Percentiles rank a stretch among this genome's conserved stretches.
phyloP scores from a whole-genome alignment of 2,797 vertebrate species.

The Triplophysa yarkandensis region DNA sequence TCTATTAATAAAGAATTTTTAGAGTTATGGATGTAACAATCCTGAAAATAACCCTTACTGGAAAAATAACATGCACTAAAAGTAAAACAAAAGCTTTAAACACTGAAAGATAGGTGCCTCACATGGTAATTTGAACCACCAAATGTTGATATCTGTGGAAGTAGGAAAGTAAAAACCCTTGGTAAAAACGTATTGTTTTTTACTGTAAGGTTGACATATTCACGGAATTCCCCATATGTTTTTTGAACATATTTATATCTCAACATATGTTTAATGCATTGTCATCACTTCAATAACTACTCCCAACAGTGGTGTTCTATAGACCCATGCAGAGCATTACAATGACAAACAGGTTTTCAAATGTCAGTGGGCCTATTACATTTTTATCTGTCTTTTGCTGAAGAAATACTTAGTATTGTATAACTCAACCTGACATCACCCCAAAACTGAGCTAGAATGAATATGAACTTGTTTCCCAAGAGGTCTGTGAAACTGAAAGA shows the following conservation, averaged over 20 bases:
- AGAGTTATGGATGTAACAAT: too few species aligned
- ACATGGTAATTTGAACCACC: too few species aligned
- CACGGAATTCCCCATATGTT: too few species aligned
- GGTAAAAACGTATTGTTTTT: too few species aligned
- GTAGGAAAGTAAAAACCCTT: too few species aligned
- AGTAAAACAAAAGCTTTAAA: too few species aligned
- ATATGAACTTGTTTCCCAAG: slow-evolving; percentile 29
- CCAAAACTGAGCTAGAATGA: slow-evolving; percentile 15
- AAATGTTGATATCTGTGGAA: too few species aligned
- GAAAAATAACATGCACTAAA: too few species aligned
- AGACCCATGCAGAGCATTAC: slow-evolving; percentile 6
- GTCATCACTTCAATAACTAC: not conserved
- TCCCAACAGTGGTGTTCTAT: slow-evolving; percentile 2
- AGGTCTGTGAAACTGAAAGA: slow-evolving; percentile 26
- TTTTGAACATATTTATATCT: not conserved
- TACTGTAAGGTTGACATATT: too few species aligned
- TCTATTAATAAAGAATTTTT: too few species aligned
- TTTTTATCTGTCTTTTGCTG: slow-evolving; percentile 2
- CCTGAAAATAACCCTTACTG: too few species aligned
- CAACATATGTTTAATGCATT: slow-evolving; percentile 11
- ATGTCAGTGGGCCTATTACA: slow-evolving; percentile 13
- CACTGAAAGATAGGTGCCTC: too few species aligned
- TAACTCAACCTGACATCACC: slow-evolving; percentile 22
- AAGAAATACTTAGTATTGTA: slow-evolving; percentile 4
- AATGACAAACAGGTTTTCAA: slow-evolving; percentile 5